phyloP scores from a whole-genome alignment of 2,888 invertebrate genomes.

The Villa cingulata region DNA sequence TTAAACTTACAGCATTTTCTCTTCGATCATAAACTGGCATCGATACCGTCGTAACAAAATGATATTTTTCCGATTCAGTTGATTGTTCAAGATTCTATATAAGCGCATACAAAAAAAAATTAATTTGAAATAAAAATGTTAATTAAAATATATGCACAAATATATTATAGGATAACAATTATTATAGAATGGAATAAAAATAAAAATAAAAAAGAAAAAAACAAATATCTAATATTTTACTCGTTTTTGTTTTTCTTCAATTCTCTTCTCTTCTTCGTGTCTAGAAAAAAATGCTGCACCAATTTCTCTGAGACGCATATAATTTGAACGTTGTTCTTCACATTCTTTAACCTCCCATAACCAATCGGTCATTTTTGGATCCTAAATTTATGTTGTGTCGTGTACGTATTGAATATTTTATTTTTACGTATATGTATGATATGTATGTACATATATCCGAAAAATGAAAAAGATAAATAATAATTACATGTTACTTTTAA shows the following conservation, averaged over 20 bases:
- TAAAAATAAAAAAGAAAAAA: no score
- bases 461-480: no score
- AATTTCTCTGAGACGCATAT: constrained; percentile 46
- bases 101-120: no score
- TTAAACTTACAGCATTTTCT: constrained; percentile 62
- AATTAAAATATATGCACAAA: no score
- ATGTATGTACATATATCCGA: no score
- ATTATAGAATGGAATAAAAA: no score
- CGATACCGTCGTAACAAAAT: constrained; percentile 84
- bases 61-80: constrained; percentile 46
- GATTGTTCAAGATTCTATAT: constrained; percentile 32
- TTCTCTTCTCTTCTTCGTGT: constrained; percentile 50
- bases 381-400: constrained; percentile 36
- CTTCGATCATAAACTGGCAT: constrained; percentile 85
- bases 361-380: constrained; percentile 83
- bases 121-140: no score
- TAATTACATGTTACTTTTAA: no score
- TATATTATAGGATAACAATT: no score
- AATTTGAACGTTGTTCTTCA: constrained; percentile 62
- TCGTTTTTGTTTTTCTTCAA: constrained; percentile 38
- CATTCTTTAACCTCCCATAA: constrained; percentile 75
- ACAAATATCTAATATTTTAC: constrained; percentile 20
- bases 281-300: constrained; percentile 43
- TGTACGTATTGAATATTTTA: neutral
- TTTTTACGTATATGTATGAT: neutral